Evolutionary conservation across 2,888 invertebrate species (phyloP).

Genomic region (Keiferia lycopersicella): DNA sequence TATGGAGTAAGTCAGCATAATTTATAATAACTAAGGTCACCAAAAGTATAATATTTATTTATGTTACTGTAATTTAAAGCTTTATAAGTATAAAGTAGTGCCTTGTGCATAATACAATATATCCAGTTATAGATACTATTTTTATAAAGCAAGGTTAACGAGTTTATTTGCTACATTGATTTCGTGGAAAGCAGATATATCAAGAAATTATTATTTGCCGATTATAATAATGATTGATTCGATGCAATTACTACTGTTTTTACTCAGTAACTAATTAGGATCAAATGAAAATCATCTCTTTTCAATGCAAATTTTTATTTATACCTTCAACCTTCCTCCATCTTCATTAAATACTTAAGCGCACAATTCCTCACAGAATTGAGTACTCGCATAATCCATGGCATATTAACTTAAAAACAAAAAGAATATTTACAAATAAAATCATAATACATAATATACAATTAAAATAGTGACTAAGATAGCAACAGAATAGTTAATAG

Average conservation of each 20-base stretch:
- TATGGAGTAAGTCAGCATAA: not conserved
- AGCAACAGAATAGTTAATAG: conserved; percentile 61
- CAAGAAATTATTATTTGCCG: not conserved
- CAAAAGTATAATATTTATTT: not conserved
- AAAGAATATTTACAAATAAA: conserved; percentile 79
- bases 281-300: conserved; percentile 5
- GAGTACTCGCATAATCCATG: conserved; percentile 73
- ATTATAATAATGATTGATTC: not conserved
- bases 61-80: conserved; percentile 1
- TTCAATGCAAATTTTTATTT: conserved; percentile 73
- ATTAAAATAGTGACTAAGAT: conserved; percentile 78
- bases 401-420: conserved; percentile 73
- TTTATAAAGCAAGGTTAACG: not conserved
- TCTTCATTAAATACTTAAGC: conserved; percentile 73
- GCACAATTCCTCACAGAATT: conserved; percentile 67
- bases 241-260: not conserved
- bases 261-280: not conserved
- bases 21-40: not conserved
- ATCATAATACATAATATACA: conserved; percentile 74
- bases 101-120: conserved; percentile 21
- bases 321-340: conserved; percentile 74
- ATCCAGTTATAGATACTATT: conserved; percentile 43
- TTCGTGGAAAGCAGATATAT: no score
- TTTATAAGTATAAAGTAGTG: conserved; percentile 3
- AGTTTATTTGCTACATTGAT: not conserved